Evolutionary conservation across 2,113 vertebrate species (phyloP).

Genomic region (Rhizomys pruinosus): DNA sequence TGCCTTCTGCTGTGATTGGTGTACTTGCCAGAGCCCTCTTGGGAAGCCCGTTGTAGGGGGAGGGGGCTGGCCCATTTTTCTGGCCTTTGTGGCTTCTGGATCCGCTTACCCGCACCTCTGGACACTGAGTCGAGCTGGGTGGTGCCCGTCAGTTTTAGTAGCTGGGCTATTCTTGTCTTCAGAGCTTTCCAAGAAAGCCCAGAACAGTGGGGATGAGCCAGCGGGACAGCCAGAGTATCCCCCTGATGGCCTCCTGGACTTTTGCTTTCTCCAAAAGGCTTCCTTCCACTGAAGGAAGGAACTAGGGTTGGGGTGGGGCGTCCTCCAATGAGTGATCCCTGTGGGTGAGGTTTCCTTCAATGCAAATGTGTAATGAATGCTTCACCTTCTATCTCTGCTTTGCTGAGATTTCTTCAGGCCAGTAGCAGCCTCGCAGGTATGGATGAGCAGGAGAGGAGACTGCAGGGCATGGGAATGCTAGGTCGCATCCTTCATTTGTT

Average conservation of each 20-base stretch:
- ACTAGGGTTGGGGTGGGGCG: too few species aligned
- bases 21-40: neutral
- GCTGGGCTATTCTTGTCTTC: neutral
- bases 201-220: neutral
- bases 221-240: too few species aligned
- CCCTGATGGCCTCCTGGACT: neutral
- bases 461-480: neutral
- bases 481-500: neutral
- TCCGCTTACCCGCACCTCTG: neutral
- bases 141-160: neutral
- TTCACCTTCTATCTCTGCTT: neutral
- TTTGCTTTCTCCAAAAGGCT: neutral
- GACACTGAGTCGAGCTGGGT: neutral
- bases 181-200: neutral
- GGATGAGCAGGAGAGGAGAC: neutral
- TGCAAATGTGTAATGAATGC: too few species aligned
- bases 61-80: neutral
- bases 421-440: rapidly evolving
- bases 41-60: neutral
- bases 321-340: neutral
- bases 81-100: neutral
- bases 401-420: neutral
- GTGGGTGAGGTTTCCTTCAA: neutral
- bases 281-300: neutral
- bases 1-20: neutral